Evolutionary conservation across 2,888 invertebrate genomes (phyloP).

Genomic region (Ennomos quercinarius): DNA sequence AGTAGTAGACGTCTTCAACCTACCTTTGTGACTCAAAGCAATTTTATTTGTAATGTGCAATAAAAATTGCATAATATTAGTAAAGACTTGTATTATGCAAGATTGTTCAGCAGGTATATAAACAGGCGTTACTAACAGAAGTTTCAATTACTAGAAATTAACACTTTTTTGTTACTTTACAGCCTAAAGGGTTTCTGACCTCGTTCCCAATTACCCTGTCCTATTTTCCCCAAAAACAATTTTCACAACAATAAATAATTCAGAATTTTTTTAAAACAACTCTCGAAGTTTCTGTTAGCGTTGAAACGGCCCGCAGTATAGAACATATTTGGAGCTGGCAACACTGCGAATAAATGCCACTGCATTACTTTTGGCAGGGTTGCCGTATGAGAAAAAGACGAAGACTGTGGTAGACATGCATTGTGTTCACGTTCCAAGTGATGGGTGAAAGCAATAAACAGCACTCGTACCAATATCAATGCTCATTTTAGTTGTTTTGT

Average conservation of each 20-base stretch:
- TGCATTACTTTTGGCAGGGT: conserved; percentile 58
- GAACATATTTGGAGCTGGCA: conserved; percentile 41
- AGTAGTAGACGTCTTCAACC: too few species aligned
- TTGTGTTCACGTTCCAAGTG: conserved; percentile 17
- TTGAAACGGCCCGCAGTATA: conserved; percentile 39
- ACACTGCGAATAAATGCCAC: conserved; percentile 42
- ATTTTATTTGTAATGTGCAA: too few species aligned
- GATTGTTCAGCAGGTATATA: not conserved
- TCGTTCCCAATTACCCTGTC: conserved; percentile 22
- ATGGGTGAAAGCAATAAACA: conserved; percentile 12
- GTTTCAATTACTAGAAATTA: not conserved
- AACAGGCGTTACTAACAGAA: too few species aligned
- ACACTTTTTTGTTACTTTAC: conserved; percentile 12
- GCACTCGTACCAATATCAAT: too few species aligned
- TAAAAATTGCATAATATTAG: too few species aligned
- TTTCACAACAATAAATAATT: conserved; percentile 39
- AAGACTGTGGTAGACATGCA: conserved; percentile 48
- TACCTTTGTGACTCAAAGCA: too few species aligned
- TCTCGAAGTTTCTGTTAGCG: conserved; percentile 41
- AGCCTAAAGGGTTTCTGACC: conserved; percentile 8
- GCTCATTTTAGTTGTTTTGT: too few species aligned
- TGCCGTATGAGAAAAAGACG: conserved; percentile 59
- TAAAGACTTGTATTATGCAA: too few species aligned
- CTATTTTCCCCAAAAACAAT: conserved; percentile 38
- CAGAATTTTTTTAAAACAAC: conserved; percentile 55